Percentiles rank a stretch among this genome's conserved stretches.
Evolutionary conservation across 2,888 invertebrate species (phyloP).

Genomic region (Melieria omissa): DNA sequence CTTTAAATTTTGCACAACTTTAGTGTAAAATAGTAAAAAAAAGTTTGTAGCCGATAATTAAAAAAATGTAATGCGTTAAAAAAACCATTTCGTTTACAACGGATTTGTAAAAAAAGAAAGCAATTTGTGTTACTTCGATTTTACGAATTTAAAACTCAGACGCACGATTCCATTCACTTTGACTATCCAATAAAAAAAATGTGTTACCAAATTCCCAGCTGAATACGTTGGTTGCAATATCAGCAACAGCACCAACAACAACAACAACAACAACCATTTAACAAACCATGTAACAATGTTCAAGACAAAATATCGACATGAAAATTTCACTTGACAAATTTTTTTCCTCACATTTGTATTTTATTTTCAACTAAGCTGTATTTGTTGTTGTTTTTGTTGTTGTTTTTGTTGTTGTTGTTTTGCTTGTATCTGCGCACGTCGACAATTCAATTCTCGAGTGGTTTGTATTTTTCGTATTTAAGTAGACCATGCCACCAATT

Average conservation of each 20-base stretch:
- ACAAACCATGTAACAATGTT: conserved; percentile 16
- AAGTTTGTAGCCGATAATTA: too few species aligned
- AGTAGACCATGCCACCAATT: background rate
- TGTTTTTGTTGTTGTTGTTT: background rate
- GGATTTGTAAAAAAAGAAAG: too few species aligned
- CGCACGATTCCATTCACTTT: background rate
- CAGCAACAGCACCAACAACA: conserved; percentile 40
- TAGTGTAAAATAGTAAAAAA: too few species aligned
- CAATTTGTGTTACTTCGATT: too few species aligned
- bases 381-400: background rate
- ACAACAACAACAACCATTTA: conserved; percentile 17
- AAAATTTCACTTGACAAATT: conserved; percentile 59
- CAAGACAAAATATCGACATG: conserved; percentile 32
- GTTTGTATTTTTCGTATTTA: background rate
- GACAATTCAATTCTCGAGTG: conserved; percentile 4
- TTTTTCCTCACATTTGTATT: conserved; percentile 30
- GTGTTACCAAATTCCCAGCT: background rate
- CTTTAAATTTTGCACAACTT: too few species aligned
- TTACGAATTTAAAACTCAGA: too few species aligned
- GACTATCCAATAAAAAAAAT: background rate
- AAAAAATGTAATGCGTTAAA: too few species aligned
- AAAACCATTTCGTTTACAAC: too few species aligned
- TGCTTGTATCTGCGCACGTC: background rate
- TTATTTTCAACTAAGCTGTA: too few species aligned
- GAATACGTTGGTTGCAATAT: background rate